These are phyloP conservation scores for Saguinus midas DNA, from an alignment of 2,113 vertebrate species.

Conservation along the genomic window DNA sequence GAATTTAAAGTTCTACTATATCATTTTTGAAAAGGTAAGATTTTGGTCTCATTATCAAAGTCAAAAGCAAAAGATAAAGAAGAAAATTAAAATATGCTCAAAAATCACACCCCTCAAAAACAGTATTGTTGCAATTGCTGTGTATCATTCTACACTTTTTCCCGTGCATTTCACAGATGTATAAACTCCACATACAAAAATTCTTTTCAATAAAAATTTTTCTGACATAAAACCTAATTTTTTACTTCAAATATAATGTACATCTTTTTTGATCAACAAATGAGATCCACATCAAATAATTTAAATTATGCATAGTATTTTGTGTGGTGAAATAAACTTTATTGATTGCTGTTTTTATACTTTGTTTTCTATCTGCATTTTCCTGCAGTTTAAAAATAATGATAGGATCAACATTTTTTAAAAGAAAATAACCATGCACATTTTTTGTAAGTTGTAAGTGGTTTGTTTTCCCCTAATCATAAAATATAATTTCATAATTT, in stretches of 20 bases:
- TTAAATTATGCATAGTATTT: not conserved
- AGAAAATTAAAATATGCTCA: not conserved
- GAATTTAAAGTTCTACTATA: not conserved
- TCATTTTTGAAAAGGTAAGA: not conserved
- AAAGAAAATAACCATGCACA: not conserved
- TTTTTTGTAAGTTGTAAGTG: not conserved
- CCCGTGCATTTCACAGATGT: not conserved
- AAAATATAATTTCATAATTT: conserved; percentile 14
- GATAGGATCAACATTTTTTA: not conserved
- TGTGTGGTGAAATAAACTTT: not conserved
- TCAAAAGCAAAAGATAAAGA: not conserved
- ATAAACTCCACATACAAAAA: not conserved
- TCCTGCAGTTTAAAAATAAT: not conserved
- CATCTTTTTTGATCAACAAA: not conserved
- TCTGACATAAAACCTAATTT: not conserved
- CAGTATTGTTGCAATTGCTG: not conserved
- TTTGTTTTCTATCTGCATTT: not conserved
- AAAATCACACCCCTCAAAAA: not conserved
- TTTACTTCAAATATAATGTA: not conserved
- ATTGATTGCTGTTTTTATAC: not conserved
- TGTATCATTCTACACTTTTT: not conserved
- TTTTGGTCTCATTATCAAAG: not conserved
- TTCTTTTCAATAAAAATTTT: not conserved
- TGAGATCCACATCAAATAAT: not conserved
- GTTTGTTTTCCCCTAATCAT: not conserved